Conservation (phyloP, 2,113 vertebrate genomes). For the Syngnathus typhle region DNA sequence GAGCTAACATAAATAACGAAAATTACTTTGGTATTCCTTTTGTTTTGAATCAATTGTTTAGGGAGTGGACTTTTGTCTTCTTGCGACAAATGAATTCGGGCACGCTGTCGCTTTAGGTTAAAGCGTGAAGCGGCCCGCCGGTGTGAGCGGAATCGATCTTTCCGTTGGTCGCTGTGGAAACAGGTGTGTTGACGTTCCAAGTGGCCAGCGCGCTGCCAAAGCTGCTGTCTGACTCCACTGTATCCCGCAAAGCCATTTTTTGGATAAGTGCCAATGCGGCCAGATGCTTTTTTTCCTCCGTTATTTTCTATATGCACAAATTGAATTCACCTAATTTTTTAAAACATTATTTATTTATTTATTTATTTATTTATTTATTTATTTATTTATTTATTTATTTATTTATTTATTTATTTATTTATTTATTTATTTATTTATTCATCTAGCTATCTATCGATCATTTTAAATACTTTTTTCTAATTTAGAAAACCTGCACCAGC, state of each 20-base stretch:
- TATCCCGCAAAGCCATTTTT: slow-evolving; percentile 46
- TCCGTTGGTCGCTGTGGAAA: slow-evolving; percentile 70
- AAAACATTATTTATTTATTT: too few relatives aligned
- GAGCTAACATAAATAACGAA: slow-evolving; percentile 40
- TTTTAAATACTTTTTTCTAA: too few relatives aligned
- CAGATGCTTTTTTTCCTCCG: slow-evolving; percentile 20
- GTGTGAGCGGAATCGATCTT: slow-evolving; percentile 56
- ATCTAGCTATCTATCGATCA: too few relatives aligned
- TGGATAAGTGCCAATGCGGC: slow-evolving; percentile 27
- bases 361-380: too few relatives aligned
- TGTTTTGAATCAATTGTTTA: slow-evolving; percentile 47
- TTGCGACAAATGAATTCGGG: slow-evolving; percentile 30
- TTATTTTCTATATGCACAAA: neutral
- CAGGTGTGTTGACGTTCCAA: slow-evolving; percentile 54
- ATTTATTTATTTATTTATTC: too few relatives aligned
- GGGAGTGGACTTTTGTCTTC: slow-evolving; percentile 12
- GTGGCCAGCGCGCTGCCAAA: slow-evolving; percentile 53
- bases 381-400: too few relatives aligned
- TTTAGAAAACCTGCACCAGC: too few relatives aligned
- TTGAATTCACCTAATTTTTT: neutral
- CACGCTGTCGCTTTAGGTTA: slow-evolving; percentile 50
- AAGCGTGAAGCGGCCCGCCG: slow-evolving; percentile 62
- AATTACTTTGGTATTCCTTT: slow-evolving; percentile 39
- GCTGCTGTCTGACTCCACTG: slow-evolving; percentile 55
- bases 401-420: too few relatives aligned